Conservation (phyloP, 2,113 vertebrate species). For the Dendrocopos noguchii region DNA sequence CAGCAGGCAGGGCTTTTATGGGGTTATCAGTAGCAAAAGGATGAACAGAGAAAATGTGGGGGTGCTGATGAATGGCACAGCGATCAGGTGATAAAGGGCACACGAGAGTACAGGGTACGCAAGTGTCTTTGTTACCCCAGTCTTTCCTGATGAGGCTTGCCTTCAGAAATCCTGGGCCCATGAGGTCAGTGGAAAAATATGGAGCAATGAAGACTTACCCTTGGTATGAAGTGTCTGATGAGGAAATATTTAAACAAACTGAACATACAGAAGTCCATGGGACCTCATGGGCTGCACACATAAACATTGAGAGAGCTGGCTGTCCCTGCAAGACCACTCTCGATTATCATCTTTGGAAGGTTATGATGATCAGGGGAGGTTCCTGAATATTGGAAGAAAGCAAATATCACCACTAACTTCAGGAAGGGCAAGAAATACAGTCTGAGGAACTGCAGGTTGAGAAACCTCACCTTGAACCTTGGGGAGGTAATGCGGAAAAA, state of each 20-base stretch:
- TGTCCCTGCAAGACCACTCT: background rate
- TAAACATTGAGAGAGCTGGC: background rate
- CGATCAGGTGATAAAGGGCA: background rate
- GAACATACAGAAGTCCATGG: background rate
- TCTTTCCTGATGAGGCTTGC: background rate
- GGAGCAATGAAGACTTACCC: background rate
- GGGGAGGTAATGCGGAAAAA: background rate
- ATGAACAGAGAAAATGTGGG: background rate
- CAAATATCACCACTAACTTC: background rate
- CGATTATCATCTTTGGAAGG: background rate
- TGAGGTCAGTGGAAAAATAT: background rate
- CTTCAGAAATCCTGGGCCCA: background rate
- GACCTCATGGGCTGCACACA: background rate
- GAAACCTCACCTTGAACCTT: background rate
- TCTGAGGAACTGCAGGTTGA: background rate
- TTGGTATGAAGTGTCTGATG: background rate
- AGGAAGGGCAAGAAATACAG: background rate
- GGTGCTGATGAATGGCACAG: background rate
- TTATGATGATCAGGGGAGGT: fast-evolving
- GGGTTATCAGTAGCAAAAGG: background rate
- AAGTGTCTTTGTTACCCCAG: background rate
- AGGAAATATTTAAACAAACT: background rate
- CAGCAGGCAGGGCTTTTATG: background rate
- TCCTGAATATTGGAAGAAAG: background rate
- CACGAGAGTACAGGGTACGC: background rate